phyloP scores from a whole-genome alignment of 1,140 invertebrate genomes.

The Microplitis mediator region DNA sequence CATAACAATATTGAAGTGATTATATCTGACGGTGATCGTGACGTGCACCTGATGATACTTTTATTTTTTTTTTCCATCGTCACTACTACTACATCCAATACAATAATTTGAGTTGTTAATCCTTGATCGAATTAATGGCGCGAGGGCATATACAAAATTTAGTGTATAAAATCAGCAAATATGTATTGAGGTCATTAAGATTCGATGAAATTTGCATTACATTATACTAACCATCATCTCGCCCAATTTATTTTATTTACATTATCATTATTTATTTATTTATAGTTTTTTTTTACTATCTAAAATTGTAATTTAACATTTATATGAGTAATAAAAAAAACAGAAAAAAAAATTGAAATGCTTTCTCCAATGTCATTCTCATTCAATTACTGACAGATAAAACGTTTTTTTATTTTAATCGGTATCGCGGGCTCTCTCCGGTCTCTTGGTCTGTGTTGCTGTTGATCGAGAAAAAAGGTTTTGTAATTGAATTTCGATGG shows the following conservation, averaged over 20 bases:
- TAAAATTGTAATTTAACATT: no score
- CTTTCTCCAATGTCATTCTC: conserved; percentile 7
- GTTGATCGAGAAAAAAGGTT: conserved; percentile 19
- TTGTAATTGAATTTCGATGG: conserved; percentile 30
- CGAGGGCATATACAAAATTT: not conserved
- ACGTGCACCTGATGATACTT: not conserved
- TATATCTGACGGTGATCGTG: not conserved
- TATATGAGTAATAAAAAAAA: not conserved
- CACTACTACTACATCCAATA: not conserved
- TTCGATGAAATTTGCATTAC: not conserved
- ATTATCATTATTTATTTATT: not conserved
- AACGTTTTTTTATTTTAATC: not conserved
- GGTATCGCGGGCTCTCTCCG: conserved; percentile 10
- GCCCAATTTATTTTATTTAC: conserved; percentile 20
- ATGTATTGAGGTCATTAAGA: conserved; percentile 2
- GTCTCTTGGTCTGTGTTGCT: not conserved
- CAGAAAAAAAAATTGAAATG: conserved; percentile 1
- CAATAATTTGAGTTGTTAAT: no score
- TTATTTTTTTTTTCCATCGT: not conserved
- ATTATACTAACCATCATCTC: conserved; percentile 12
- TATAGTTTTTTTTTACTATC: no score
- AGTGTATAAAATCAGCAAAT: no score
- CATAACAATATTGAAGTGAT: no score
- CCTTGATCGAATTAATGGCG: conserved; percentile 1
- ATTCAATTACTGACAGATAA: conserved; percentile 16